Conservation (phyloP, 2,113 vertebrate genomes). For the Poicephalus meyeri region DNA sequence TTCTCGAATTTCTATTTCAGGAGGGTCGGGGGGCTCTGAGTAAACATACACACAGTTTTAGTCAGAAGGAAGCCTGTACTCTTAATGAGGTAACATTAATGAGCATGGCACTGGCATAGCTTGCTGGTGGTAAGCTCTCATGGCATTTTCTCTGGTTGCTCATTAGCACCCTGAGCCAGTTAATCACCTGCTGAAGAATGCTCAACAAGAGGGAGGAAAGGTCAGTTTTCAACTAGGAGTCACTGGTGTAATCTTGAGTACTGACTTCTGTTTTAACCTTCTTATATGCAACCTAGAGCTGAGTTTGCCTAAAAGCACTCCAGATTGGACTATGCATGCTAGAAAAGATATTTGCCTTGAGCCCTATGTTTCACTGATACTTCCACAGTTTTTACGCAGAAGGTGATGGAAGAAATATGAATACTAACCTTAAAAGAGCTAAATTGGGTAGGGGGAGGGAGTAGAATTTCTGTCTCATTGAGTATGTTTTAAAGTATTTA, state of each 20-base stretch:
- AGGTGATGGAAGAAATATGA: background rate
- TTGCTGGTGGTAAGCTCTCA: background rate
- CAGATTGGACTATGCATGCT: background rate
- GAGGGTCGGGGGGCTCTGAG: constrained; percentile 93
- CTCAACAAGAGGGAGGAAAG: background rate
- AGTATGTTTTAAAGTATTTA: background rate
- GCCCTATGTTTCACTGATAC: fast-evolving
- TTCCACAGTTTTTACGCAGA: background rate
- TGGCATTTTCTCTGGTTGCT: background rate
- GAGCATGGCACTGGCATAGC: background rate
- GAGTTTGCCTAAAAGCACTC: background rate
- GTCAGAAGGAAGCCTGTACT: background rate
- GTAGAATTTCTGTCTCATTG: background rate
- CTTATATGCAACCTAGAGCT: background rate
- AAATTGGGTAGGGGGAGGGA: background rate
- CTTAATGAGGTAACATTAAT: fast-evolving
- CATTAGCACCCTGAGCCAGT: background rate
- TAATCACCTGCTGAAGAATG: background rate
- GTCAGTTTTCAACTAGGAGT: background rate
- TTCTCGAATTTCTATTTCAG: constrained; percentile 95
- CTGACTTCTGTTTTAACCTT: background rate
- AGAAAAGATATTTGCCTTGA: background rate
- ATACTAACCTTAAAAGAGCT: background rate
- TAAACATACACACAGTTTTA: background rate
- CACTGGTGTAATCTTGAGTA: background rate